phyloP scores from a whole-genome alignment of 2,797 vertebrate genomes.

The Enteromius mattozi region DNA sequence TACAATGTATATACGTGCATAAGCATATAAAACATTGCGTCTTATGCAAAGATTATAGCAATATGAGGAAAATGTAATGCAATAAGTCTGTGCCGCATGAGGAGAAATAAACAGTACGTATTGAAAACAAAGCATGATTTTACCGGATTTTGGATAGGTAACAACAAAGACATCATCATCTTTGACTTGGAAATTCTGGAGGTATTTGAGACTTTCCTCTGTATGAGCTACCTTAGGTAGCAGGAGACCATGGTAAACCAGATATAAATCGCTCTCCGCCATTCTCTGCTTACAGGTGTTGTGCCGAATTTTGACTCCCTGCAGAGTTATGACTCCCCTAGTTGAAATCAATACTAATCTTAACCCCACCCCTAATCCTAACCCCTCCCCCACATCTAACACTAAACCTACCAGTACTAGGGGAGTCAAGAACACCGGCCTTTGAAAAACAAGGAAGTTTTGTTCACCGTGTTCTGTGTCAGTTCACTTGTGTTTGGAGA shows the following conservation, averaged over 20 bases:
- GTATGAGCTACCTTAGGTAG: constrained; percentile 64
- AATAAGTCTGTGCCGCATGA: background rate
- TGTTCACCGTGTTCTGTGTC: background rate
- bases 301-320: no score
- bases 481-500: background rate
- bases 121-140: background rate
- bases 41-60: background rate
- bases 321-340: no score
- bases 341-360: no score
- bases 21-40: background rate
- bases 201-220: constrained; percentile 68
- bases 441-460: background rate
- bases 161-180: constrained; percentile 73
- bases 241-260: constrained; percentile 64
- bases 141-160: constrained; percentile 81
- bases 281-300: constrained; percentile 45
- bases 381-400: no score
- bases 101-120: background rate
- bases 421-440: no score
- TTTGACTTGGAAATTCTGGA: constrained; percentile 64
- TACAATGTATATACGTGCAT: background rate
- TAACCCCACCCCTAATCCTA: no score
- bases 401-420: no score
- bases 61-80: background rate
- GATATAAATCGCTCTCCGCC: constrained; percentile 54